These are phyloP conservation scores for Gallinago media DNA, from an alignment of 2,113 vertebrate genomes.

Conservation along the genomic window DNA sequence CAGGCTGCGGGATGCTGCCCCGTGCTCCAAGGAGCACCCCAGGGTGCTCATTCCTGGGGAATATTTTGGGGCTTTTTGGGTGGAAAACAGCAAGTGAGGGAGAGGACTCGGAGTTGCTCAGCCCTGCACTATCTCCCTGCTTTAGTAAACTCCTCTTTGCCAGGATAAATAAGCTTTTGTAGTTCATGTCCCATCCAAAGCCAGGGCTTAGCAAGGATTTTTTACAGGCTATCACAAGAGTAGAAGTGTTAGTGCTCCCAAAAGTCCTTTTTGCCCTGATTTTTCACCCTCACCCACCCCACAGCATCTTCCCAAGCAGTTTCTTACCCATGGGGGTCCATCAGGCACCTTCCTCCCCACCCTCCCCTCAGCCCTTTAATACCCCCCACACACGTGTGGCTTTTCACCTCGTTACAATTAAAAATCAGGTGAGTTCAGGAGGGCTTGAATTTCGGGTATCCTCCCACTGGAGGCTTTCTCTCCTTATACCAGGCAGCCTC, in stretches of 20 bases:
- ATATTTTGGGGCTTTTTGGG: rapidly evolving
- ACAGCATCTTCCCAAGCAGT: neutral
- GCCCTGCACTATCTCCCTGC: rapidly evolving
- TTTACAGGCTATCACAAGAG: neutral
- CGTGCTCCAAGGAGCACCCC: rapidly evolving
- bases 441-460: neutral
- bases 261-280: rapidly evolving
- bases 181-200: rapidly evolving
- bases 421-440: neutral
- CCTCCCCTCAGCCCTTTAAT: neutral
- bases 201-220: neutral
- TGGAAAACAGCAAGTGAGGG: neutral
- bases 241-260: neutral
- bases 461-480: rapidly evolving
- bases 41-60: rapidly evolving
- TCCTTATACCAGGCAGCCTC: neutral
- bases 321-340: rapidly evolving
- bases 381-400: no score
- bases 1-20: neutral
- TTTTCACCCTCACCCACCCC: neutral
- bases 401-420: neutral
- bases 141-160: neutral
- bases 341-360: neutral
- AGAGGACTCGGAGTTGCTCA: neutral
- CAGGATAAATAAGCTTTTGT: neutral